Conservation (phyloP, 2,113 vertebrate species). For the Lynx canadensis region DNA sequence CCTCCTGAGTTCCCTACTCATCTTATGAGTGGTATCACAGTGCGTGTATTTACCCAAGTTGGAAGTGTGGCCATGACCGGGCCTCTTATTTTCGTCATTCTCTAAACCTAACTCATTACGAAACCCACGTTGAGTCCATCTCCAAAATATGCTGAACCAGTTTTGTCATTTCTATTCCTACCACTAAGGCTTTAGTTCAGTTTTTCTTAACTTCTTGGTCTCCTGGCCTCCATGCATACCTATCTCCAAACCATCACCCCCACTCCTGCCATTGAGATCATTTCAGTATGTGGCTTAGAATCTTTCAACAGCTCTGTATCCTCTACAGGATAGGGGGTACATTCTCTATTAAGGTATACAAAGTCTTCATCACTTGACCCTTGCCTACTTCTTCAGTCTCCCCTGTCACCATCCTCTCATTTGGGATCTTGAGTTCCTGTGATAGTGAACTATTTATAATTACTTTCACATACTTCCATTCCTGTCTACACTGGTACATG, state of each 20-base stretch:
- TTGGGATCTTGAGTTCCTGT: not conserved
- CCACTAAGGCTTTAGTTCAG: not conserved
- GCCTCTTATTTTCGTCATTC: conserved; percentile 11
- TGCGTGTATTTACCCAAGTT: not conserved
- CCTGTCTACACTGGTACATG: not conserved
- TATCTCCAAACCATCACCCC: not conserved
- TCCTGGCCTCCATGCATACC: not conserved
- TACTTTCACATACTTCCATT: not conserved
- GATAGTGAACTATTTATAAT: not conserved
- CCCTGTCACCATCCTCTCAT: not conserved
- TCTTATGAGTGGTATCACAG: not conserved
- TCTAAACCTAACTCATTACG: not conserved
- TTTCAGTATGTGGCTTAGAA: not conserved
- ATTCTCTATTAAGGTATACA: conserved; percentile 3
- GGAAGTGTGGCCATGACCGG: not conserved
- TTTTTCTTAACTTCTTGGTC: conserved; percentile 3
- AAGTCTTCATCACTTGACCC: not conserved
- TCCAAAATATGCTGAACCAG: not conserved
- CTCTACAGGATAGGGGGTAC: not conserved
- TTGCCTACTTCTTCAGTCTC: not conserved
- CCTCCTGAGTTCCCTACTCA: not conserved
- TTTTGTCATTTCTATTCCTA: not conserved
- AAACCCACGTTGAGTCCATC: not conserved
- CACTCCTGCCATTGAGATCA: not conserved
- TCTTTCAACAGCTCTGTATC: not conserved